Percentiles rank a stretch among this genome's conserved stretches.
Conservation (phyloP, 1,140 invertebrate genomes). For the Calliopsis andreniformis region DNA sequence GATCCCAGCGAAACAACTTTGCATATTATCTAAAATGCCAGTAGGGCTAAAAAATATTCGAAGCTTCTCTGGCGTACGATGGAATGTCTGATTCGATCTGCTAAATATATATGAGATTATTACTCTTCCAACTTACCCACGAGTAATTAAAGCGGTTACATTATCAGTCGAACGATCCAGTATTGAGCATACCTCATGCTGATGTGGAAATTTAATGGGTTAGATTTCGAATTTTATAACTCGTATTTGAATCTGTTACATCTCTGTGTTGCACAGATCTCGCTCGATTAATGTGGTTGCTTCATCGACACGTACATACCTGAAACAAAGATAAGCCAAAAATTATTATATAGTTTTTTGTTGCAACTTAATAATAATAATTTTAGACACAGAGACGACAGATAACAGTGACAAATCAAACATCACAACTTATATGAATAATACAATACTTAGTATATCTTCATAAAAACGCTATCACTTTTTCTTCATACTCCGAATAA, state of each 20-base stretch:
- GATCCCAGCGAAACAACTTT: neutral
- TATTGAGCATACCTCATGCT: conserved; percentile 40
- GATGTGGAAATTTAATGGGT: conserved; percentile 60
- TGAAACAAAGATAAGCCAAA: conserved; percentile 61
- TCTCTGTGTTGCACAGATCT: conserved; percentile 53
- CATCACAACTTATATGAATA: too few relatives aligned
- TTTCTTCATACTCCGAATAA: too few relatives aligned
- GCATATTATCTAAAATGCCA: conserved; percentile 8
- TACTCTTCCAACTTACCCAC: conserved; percentile 54
- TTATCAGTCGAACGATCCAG: conserved; percentile 67
- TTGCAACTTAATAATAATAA: too few relatives aligned
- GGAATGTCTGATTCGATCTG: conserved; percentile 24
- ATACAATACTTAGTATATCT: too few relatives aligned
- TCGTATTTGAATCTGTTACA: conserved; percentile 54
- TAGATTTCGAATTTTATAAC: conserved; percentile 56
- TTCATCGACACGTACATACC: conserved; percentile 59
- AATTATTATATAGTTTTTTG: conserved; percentile 35
- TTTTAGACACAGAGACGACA: too few relatives aligned
- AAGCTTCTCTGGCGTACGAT: conserved; percentile 1
- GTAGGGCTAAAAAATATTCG: neutral
- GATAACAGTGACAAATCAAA: too few relatives aligned
- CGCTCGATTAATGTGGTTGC: conserved; percentile 25
- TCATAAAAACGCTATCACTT: too few relatives aligned
- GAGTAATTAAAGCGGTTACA: conserved; percentile 69
- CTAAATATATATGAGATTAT: conserved; percentile 18